Evolutionary conservation across 2,888 invertebrate species (phyloP).

Genomic region (Slavum lentiscoides): DNA sequence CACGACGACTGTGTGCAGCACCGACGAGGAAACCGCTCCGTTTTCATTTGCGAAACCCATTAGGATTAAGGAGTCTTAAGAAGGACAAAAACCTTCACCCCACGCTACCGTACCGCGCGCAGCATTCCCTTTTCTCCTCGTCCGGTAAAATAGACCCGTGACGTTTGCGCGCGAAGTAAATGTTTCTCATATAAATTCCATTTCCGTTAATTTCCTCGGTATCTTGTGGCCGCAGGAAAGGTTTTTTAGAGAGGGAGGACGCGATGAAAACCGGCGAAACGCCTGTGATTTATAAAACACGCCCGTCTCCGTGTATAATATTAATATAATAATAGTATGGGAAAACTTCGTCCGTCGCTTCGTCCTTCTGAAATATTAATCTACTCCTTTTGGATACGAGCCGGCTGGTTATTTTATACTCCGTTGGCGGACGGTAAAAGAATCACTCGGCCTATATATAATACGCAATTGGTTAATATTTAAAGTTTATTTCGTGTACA

Average conservation of each 20-base stretch:
- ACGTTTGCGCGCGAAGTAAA: slow-evolving; percentile 38
- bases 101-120: background rate
- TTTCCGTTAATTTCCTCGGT: slow-evolving; percentile 50
- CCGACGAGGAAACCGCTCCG: slow-evolving; percentile 38
- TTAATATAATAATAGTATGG: slow-evolving; percentile 22
- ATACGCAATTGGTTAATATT: too few relatives aligned
- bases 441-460: background rate
- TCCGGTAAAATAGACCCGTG: slow-evolving; percentile 43
- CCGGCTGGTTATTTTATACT: slow-evolving; percentile 15
- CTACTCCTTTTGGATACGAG: background rate
- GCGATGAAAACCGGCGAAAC: slow-evolving; percentile 30
- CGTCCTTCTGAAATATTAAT: slow-evolving; percentile 23
- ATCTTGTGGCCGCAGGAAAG: slow-evolving; percentile 21
- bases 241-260: slow-evolving; percentile 2
- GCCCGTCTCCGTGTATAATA: slow-evolving; percentile 4
- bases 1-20: background rate
- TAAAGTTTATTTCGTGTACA: too few relatives aligned
- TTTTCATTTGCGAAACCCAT: slow-evolving; percentile 50
- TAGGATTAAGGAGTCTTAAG: slow-evolving; percentile 51
- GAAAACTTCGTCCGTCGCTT: slow-evolving; percentile 34
- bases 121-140: slow-evolving; percentile 23
- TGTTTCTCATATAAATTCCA: slow-evolving; percentile 50
- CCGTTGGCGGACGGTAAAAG: background rate
- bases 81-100: slow-evolving; percentile 39
- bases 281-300: slow-evolving; percentile 45